Evolutionary conservation across 1,140 invertebrate species (phyloP).

Genomic region (Tetraneura akinire): DNA sequence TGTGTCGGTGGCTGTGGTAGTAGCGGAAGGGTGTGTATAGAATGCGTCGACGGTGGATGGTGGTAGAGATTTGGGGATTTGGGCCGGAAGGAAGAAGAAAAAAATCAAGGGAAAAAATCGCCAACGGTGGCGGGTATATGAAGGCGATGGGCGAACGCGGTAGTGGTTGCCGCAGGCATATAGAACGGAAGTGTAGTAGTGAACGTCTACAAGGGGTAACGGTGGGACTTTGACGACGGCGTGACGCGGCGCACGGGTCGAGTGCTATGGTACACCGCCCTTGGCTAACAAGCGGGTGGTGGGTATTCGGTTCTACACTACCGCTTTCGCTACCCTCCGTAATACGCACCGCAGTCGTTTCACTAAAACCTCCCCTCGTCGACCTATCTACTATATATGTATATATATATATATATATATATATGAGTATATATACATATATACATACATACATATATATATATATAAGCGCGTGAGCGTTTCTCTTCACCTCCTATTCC

Average conservation of each 20-base stretch:
- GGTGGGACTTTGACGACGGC: constrained; percentile 40
- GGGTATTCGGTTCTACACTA: constrained; percentile 28
- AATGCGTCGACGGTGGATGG: constrained; percentile 17
- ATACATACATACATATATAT: constrained; percentile 11
- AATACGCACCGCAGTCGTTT: constrained; percentile 31
- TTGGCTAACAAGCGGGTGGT: constrained; percentile 4
- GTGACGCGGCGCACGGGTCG: constrained; percentile 37
- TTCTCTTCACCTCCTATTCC: constrained; percentile 27
- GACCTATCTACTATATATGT: background rate
- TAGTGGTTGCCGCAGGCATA: background rate
- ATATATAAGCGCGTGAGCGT: constrained; percentile 11
- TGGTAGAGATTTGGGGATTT: constrained; percentile 34
- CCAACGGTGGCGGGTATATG: constrained; percentile 1
- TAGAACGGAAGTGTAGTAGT: background rate
- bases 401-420: constrained; percentile 11
- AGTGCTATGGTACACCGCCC: constrained; percentile 12
- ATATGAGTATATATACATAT: no score
- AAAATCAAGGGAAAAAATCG: constrained; percentile 27
- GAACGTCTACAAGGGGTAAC: background rate
- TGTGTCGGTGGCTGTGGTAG: background rate
- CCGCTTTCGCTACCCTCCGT: constrained; percentile 25
- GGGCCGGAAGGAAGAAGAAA: constrained; percentile 45
- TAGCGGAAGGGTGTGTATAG: constrained; percentile 20
- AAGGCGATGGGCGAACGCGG: background rate
- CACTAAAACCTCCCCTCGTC: constrained; percentile 25